Evolutionary conservation across 2,113 vertebrate genomes (phyloP).

Genomic region (Corythaixoides concolor): DNA sequence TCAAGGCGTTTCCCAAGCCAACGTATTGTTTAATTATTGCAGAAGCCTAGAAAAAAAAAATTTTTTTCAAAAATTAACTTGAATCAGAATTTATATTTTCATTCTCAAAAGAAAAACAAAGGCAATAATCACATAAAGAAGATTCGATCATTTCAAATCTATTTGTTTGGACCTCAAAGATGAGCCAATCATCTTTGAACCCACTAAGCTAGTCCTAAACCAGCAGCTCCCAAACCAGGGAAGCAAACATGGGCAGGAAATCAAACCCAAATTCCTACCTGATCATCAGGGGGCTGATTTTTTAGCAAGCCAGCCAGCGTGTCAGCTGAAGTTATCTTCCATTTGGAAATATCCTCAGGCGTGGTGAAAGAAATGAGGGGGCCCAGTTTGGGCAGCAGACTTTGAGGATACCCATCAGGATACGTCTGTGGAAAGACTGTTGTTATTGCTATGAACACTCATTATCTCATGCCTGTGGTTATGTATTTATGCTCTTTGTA

Average conservation of each 20-base stretch:
- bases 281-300: accelerated
- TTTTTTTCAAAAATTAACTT: not conserved
- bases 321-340: constrained; percentile 61
- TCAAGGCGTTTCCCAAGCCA: constrained; percentile 42
- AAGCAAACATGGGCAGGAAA: not conserved
- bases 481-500: not conserved
- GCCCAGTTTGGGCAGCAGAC: not conserved
- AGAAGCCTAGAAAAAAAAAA: constrained; percentile 59
- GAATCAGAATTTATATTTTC: not conserved
- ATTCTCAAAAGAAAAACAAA: not conserved
- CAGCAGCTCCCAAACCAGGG: not conserved
- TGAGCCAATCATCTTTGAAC: not conserved
- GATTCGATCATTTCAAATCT: accelerated
- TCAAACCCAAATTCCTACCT: not conserved
- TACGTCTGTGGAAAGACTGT: constrained; percentile 16
- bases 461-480: not conserved
- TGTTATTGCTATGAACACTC: not conserved
- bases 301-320: constrained; percentile 19
- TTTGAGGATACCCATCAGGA: constrained; percentile 66
- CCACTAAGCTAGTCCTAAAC: not conserved
- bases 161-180: not conserved
- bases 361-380: not conserved
- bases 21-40: constrained; percentile 70
- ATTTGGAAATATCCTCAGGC: constrained; percentile 20
- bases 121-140: not conserved